Percentiles rank a stretch among this genome's conserved stretches.
Conservation (phyloP, 1,140 invertebrate species). For the Bradysia coprophila region DNA sequence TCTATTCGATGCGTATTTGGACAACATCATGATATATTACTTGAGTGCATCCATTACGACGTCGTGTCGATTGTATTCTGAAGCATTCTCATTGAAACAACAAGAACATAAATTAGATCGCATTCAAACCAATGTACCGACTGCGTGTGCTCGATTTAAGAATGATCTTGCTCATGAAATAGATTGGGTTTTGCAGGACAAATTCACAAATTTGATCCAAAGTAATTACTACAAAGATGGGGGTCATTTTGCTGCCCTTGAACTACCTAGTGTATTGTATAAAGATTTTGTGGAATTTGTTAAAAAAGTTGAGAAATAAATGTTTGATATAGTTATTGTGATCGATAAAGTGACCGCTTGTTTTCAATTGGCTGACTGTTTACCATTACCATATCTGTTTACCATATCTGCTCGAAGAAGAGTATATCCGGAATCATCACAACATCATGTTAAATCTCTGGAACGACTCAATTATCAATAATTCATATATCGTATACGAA, state of each 20-base stretch:
- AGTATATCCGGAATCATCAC: too few relatives aligned
- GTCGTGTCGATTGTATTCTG: slow-evolving; percentile 55
- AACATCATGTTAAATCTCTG: too few relatives aligned
- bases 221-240: slow-evolving; percentile 39
- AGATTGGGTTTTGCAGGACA: slow-evolving; percentile 34
- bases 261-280: slow-evolving; percentile 49
- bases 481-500: too few relatives aligned
- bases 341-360: too few relatives aligned
- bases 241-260: slow-evolving; percentile 74
- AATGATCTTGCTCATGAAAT: slow-evolving; percentile 39
- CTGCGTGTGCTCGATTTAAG: slow-evolving; percentile 42
- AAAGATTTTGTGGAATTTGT: slow-evolving; percentile 38
- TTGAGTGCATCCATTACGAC: slow-evolving; percentile 53
- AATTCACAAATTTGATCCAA: slow-evolving; percentile 42
- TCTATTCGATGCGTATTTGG: slow-evolving; percentile 55
- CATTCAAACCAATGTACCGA: slow-evolving; percentile 39
- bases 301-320: slow-evolving; percentile 16
- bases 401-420: too few relatives aligned
- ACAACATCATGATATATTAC: slow-evolving; percentile 85
- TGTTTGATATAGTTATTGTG: too few relatives aligned
- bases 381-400: too few relatives aligned
- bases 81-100: slow-evolving; percentile 30
- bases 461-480: too few relatives aligned
- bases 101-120: slow-evolving; percentile 28
- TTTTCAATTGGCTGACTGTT: too few relatives aligned